Evolutionary conservation across 2,888 invertebrate genomes (phyloP), one percentile per base, ranked within the genome.

Genomic region (Chouioia cunea): DNA sequence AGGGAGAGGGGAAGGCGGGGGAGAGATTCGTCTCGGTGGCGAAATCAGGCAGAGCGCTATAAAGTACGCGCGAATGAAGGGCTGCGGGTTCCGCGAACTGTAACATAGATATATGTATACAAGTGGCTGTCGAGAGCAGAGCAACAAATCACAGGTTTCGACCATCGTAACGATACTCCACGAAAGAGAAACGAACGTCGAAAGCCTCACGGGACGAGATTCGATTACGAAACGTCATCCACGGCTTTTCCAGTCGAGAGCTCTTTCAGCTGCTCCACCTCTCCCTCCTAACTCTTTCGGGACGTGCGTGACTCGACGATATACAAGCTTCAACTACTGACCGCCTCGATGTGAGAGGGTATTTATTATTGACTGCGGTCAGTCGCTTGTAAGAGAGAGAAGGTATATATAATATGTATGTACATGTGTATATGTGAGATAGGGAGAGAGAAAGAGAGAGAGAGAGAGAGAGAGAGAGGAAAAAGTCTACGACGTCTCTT

Each of bases 141-240:
- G 78, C 76, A 79, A 80, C 81, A 82, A 82, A 83, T 83, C 82
- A 81, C 79, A 81, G 76, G 47, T n/a, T 20, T 27, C 50, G 22
- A 67, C 68, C 59, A 72, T 6, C 6, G 6, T 6, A 27, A 27
- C 78, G 79, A 78, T 77, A 74, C 77, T 77, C 78, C 79, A 79
- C 79, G 79, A 79, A 80, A 78, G 76, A 79, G 79, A 78, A 76
- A 57, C 52, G 52, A 46, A 75, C 75, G 76, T 74, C 54, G 44
- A 16, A 12, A 3, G 15, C 57, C 77, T 71, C 75, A 74, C 69
- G 76, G 73, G 76, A 79, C 72, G 75, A 79, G 75, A 83, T 83
- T 83, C 81, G 79, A 83, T 82, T 82, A 81, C 79, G 76, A 77
- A 80, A 80, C 76, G 79, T 78, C 81, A 81, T 79, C 77, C 57